These are phyloP conservation scores for Nemoura dubitans DNA, from an alignment of 2,888 invertebrate genomes.

Conservation along the genomic window DNA sequence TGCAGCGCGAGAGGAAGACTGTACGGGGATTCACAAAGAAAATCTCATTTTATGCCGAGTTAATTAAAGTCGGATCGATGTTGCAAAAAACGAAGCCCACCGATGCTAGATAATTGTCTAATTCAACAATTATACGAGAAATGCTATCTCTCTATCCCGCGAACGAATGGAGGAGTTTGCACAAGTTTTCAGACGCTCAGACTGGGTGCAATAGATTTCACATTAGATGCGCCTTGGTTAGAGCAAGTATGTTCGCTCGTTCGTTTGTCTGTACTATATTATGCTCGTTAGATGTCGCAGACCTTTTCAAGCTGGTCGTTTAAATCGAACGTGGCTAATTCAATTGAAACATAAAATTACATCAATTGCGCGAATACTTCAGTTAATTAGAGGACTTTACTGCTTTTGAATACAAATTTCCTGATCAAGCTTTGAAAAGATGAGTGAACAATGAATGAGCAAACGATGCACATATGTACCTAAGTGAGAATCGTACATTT, in stretches of 20 bases:
- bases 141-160: not conserved
- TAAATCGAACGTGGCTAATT: not conserved
- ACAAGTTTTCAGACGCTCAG: not conserved
- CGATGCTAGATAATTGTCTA: not conserved
- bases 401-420: not conserved
- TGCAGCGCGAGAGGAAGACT: not conserved
- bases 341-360: not conserved
- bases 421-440: not conserved
- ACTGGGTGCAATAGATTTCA: not conserved
- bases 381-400: not conserved
- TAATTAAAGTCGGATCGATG: not conserved
- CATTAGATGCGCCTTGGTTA: not conserved
- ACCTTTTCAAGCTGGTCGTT: not conserved
- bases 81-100: not conserved
- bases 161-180: not conserved
- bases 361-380: not conserved
- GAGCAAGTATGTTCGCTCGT: not conserved
- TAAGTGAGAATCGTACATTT: too few species aligned
- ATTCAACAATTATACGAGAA: not conserved
- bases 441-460: too few species aligned
- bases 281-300: not conserved
- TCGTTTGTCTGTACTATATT: too few species aligned
- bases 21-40: not conserved
- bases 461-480: too few species aligned
- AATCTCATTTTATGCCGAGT: not conserved